Percentiles rank a stretch among this genome's conserved stretches.
phyloP scores from a whole-genome alignment of 2,113 vertebrate genomes.

The Thryonomys swinderianus region DNA sequence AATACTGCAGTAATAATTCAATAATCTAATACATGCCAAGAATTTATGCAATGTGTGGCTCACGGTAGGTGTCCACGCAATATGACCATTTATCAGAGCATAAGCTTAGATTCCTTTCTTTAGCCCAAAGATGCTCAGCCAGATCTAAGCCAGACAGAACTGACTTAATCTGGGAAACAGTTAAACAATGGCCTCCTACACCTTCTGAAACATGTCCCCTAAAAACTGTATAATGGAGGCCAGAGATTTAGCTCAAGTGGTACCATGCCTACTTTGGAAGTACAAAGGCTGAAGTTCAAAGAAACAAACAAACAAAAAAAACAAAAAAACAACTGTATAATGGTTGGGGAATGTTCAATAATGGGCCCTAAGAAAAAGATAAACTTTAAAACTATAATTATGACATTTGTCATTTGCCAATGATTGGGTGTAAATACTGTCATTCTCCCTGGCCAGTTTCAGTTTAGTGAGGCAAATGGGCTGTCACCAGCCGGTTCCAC shows the following conservation, averaged over 20 bases:
- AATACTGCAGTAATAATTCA: not conserved
- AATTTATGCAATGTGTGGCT: not conserved
- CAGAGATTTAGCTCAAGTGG: no score
- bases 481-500: rapidly evolving
- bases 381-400: not conserved
- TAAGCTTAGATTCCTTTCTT: not conserved
- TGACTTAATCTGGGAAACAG: not conserved
- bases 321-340: no score
- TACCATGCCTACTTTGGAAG: no score
- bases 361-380: not conserved
- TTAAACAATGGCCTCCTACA: not conserved
- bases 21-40: not conserved
- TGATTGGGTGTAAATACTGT: not conserved
- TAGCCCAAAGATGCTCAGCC: not conserved
- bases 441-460: not conserved
- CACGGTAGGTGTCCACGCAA: not conserved
- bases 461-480: not conserved
- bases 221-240: not conserved
- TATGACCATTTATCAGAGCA: not conserved
- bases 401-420: not conserved
- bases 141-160: not conserved
- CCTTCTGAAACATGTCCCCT: not conserved
- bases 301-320: no score
- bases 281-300: no score
- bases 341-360: not conserved